These are phyloP conservation scores for Fragum whitleyi DNA, from an alignment of 2,888 invertebrate species.

Conservation along the genomic window DNA sequence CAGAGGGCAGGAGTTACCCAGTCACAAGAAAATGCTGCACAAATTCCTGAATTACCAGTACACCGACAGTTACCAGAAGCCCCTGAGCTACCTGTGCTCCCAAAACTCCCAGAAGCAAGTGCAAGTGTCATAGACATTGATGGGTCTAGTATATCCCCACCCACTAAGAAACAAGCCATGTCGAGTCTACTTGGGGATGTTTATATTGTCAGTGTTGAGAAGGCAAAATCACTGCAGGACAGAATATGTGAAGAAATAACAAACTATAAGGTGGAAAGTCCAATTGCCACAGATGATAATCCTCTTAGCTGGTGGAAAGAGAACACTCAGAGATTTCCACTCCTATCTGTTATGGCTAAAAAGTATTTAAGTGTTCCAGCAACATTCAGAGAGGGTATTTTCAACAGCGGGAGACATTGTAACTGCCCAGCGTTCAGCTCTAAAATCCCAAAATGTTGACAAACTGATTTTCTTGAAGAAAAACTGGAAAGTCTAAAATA, in stretches of 20 bases:
- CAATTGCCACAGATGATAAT: conserved; percentile 2
- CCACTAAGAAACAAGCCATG: conserved; percentile 27
- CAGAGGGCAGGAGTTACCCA: neutral
- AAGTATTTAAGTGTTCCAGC: conserved; percentile 40
- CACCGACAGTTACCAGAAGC: neutral
- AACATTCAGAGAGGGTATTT: conserved; percentile 48
- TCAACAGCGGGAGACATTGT: conserved; percentile 52
- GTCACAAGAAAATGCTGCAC: too few relatives aligned
- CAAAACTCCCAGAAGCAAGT: too few relatives aligned
- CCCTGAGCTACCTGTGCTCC: neutral
- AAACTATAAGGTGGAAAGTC: conserved; percentile 21
- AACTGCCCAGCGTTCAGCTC: conserved; percentile 36
- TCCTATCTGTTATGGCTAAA: conserved; percentile 33
- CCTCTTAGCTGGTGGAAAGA: conserved; percentile 48
- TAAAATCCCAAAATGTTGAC: conserved; percentile 42
- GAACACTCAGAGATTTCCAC: conserved; percentile 23
- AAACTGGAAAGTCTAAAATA: conserved; percentile 27
- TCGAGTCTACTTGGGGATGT: conserved; percentile 39
- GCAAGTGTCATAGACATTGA: neutral
- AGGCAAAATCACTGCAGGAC: conserved; percentile 11
- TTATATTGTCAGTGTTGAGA: conserved; percentile 33
- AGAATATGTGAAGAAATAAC: conserved; percentile 18
- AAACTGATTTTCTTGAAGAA: conserved; percentile 50
- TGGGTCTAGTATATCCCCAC: neutral
- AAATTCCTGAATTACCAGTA: neutral